Base-by-base conservation (phyloP, 2,888 invertebrate genomes). In the Toxonevra muliebris region DNA sequence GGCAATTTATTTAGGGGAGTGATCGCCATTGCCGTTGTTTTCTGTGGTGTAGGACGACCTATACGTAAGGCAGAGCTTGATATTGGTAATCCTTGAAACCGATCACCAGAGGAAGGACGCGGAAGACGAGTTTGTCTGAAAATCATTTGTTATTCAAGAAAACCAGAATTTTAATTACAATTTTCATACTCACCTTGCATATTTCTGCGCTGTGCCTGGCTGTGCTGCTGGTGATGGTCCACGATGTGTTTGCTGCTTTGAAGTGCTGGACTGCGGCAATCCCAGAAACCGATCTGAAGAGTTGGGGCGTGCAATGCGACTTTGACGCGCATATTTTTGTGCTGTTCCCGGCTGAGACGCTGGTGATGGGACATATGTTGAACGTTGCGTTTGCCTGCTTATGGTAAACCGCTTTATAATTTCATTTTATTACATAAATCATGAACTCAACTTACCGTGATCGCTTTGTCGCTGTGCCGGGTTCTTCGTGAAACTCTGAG, bases 401-500 rank as follows among this genome's bases (percentile, higher is more conserved):
- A 12, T 10, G 12, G 45, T 45, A 45, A 45, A 12, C 45, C 30
- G 30, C 2, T 30, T 30, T 30, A 12, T 45, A 68, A 71, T 12
- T 69, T 67, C 4, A 54, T 68, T 5, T 19, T 5, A 11, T 53
- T 58, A 20, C 12, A 62, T 54, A 9, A 17, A 45, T 1, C 0
- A 15, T 53, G 20, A 1, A 58, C 30, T 7, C 15, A 8, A 66
- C 68, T 71, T 66, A 76, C 82, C 83, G 75, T 7, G 78, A 77
- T 0, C 81, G 77, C 15, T 69, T 71, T 8, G 75, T 74, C 8
- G 59, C 53, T 15, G 68, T 69, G 45, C 70, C 72, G 9, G 73
- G 69, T 17, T 80, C 80, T 40, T 77, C 82, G 12, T 76, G 76
- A 53, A 81, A 82, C 66, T 83, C 82, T 0, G 80, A 75, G 8